Percentiles rank a stretch among this genome's conserved stretches.
Evolutionary conservation across 1,140 invertebrate species (phyloP).

Genomic region (Glossosoma conforme): DNA sequence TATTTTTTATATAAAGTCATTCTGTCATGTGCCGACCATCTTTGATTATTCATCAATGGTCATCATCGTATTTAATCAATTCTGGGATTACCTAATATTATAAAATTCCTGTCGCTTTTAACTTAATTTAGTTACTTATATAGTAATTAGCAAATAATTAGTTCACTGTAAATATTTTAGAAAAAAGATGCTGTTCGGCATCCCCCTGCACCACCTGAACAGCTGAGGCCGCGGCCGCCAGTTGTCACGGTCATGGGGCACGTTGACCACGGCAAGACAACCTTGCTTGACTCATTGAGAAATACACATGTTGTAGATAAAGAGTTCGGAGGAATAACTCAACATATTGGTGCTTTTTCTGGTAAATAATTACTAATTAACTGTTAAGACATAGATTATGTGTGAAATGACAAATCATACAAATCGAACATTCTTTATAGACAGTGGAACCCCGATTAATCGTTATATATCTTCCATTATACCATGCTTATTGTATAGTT

Average conservation of each 20-base stretch:
- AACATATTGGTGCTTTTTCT: conserved; percentile 98
- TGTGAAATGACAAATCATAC: background rate
- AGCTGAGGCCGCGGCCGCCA: conserved; percentile 68
- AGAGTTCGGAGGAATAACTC: conserved; percentile 99
- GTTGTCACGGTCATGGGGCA: conserved; percentile 99
- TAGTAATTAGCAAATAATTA: background rate
- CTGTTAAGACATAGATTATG: background rate
- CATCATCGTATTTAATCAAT: background rate
- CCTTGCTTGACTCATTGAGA: conserved; percentile 85
- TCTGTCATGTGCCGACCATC: background rate
- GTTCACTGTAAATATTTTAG: conserved; percentile 12
- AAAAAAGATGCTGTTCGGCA: conserved; percentile 50
- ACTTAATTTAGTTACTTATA: background rate
- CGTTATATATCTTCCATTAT: background rate
- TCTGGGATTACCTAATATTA: background rate
- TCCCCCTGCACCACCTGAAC: conserved; percentile 57
- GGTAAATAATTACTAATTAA: conserved; percentile 43
- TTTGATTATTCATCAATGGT: background rate
- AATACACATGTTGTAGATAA: conserved; percentile 79
- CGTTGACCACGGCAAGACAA: conserved; percentile 99
- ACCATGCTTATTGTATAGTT: no score
- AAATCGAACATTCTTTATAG: background rate
- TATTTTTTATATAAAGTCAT: background rate
- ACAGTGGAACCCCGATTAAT: background rate
- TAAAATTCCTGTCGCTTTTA: background rate